Evolutionary conservation across 2,797 vertebrate species (phyloP).

Genomic region (Mormyrus hasselquistii): DNA sequence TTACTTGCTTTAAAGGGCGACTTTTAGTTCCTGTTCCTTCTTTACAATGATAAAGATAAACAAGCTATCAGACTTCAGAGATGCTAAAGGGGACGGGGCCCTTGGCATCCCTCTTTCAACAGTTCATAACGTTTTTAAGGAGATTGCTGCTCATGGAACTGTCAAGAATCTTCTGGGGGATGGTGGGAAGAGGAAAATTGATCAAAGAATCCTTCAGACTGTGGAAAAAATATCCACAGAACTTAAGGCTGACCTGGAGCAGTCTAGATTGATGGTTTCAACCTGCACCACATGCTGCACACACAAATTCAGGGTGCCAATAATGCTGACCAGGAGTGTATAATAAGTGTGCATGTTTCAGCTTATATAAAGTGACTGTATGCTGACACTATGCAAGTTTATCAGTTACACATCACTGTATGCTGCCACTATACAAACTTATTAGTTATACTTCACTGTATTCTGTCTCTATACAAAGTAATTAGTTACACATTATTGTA

Average conservation of each 20-base stretch:
- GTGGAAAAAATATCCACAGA: not conserved
- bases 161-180: not conserved
- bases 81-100: not conserved
- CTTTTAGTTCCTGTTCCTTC: not conserved
- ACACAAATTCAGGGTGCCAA: not conserved
- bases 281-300: not conserved
- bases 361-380: not conserved
- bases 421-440: not conserved
- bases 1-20: not conserved
- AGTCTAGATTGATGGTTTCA: not conserved
- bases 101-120: not conserved
- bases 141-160: not conserved
- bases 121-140: not conserved
- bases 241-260: not conserved
- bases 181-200: not conserved
- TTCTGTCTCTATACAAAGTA: not conserved
- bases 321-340: not conserved
- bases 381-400: too few species aligned
- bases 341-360: not conserved
- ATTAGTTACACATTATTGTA: not conserved
- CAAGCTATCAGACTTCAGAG: not conserved
- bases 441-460: not conserved
- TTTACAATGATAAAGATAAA: not conserved
- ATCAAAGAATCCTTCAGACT: not conserved
- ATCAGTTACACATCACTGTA: not conserved